Evolutionary conservation across 2,888 invertebrate species (phyloP), one percentile per base, ranked within the genome.

Genomic region (Napeogenes inachia): DNA sequence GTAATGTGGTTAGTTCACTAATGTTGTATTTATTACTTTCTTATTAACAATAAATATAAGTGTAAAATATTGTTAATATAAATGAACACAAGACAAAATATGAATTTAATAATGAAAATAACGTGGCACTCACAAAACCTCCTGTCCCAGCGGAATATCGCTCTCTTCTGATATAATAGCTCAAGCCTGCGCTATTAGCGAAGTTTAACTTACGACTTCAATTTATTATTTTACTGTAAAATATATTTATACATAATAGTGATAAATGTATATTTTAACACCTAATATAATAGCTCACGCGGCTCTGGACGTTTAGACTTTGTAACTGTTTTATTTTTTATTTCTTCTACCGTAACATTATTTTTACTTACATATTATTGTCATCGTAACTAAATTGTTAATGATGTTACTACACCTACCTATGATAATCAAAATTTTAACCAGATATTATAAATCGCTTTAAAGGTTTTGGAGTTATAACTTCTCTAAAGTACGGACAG

Each of bases 131-230:
- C 76, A 79, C 75, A 70, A 70, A 71, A 72, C 74, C 75, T 77
- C 76, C 68, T 67, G 68, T 77, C 85, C 75, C 82, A 13, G 53
- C 57, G 67, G 68, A 61, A 57, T 76, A 77, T 75, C 76, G 78
- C 76, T 79, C 77, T 78, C 75, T 75, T 73, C 75, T 75, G 75
- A 77, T 74, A 78, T 74, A 78, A 79, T 79, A 78, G 76, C 74
- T 76, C 70, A 67, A 74, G 80, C 78, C 77, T 75, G 77, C 74
- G 57, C 84, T 82, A 87, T 87, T 85, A 87, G 82, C 77, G 66
- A 75, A 82, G 82, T 81, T 81, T 78, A 80, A 77, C 78, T 77
- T 73, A 73, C 68, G 75, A 77, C 76, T 80, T 73, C 73, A 73
- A 75, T 76, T 75, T 78, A 73, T 72, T 70, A 70, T 71, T 70